phyloP scores from a whole-genome alignment of 2,797 vertebrate genomes.

The Remorina albescens region DNA sequence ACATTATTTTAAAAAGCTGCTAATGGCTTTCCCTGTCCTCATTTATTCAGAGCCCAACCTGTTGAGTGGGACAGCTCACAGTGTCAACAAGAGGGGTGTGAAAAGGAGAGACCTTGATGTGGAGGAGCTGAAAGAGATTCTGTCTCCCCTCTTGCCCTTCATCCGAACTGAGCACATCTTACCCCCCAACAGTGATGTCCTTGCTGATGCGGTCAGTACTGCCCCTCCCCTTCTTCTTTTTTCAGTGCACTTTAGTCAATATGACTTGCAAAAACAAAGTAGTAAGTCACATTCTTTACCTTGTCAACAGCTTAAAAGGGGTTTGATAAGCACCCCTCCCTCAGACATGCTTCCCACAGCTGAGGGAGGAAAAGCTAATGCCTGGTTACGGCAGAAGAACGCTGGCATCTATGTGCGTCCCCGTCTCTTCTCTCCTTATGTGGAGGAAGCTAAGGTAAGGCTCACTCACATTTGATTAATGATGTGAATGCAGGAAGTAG shows the following conservation, averaged over 20 bases:
- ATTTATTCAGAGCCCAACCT: conserved; percentile 93
- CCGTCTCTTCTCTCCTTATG: conserved; percentile 97
- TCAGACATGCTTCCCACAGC: conserved; percentile 97
- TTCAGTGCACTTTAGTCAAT: conserved; percentile 16
- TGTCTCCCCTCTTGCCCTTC: conserved; percentile 93
- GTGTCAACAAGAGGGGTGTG: conserved; percentile 97
- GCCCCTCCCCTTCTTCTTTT: conserved; percentile 19
- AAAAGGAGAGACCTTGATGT: conserved; percentile 96
- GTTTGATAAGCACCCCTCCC: conserved; percentile 98
- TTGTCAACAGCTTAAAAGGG: conserved; percentile 93
- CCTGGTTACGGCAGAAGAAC: conserved; percentile 97
- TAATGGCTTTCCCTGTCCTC: conserved; percentile 41
- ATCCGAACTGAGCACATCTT: conserved; percentile 97
- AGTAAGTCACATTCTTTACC: conserved; percentile 45
- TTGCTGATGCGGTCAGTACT: conserved; percentile 77
- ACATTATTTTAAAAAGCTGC: conserved; percentile 37
- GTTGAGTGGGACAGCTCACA: conserved; percentile 97
- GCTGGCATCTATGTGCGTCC: conserved; percentile 97
- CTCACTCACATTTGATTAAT: conserved; percentile 37
- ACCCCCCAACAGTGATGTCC: conserved; percentile 92
- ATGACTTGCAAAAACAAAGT: conserved; percentile 39
- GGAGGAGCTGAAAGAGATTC: conserved; percentile 96
- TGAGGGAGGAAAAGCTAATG: conserved; percentile 95
- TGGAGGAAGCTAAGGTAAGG: conserved; percentile 98
- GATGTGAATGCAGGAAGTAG: conserved; percentile 8